Conservation (phyloP, 1,140 invertebrate genomes). For the Pissodes strobi region DNA sequence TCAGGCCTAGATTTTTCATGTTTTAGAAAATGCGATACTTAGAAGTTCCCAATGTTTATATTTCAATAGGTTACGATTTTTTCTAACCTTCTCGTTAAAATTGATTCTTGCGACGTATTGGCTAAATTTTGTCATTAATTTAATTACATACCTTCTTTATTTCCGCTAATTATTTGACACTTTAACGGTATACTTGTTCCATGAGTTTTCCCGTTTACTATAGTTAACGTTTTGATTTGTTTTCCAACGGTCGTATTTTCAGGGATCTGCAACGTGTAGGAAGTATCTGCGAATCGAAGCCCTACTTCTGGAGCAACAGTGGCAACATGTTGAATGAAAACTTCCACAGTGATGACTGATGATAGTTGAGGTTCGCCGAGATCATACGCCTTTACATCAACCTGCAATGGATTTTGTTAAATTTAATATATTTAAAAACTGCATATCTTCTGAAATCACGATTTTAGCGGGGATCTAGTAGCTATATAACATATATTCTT, state of each 20-base stretch:
- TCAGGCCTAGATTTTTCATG: no score
- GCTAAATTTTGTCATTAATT: no score
- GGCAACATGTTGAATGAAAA: slow-evolving; percentile 81
- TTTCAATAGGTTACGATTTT: no score
- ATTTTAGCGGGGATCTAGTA: no score
- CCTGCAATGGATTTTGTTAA: slow-evolving; percentile 60
- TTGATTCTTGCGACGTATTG: no score
- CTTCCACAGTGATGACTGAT: slow-evolving; percentile 75
- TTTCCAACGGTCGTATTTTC: slow-evolving; percentile 75
- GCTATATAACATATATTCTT: no score
- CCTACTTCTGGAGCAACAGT: slow-evolving; percentile 68
- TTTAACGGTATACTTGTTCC: slow-evolving; percentile 70
- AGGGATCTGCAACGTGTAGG: slow-evolving; percentile 77
- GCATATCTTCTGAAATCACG: background rate
- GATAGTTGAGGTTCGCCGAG: slow-evolving; percentile 82
- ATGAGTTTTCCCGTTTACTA: slow-evolving; percentile 71
- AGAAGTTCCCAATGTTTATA: no score
- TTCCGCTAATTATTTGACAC: slow-evolving; percentile 75
- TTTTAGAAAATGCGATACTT: no score
- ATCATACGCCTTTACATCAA: slow-evolving; percentile 86
- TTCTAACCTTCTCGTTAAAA: no score
- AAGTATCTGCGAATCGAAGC: slow-evolving; percentile 80
- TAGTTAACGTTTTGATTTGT: slow-evolving; percentile 71
- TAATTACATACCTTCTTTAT: slow-evolving; percentile 62
- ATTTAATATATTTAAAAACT: no score